Evolutionary conservation across 2,797 vertebrate genomes (phyloP), one percentile per base, ranked within the genome.

Genomic region (Pipistrellus kuhlii): DNA sequence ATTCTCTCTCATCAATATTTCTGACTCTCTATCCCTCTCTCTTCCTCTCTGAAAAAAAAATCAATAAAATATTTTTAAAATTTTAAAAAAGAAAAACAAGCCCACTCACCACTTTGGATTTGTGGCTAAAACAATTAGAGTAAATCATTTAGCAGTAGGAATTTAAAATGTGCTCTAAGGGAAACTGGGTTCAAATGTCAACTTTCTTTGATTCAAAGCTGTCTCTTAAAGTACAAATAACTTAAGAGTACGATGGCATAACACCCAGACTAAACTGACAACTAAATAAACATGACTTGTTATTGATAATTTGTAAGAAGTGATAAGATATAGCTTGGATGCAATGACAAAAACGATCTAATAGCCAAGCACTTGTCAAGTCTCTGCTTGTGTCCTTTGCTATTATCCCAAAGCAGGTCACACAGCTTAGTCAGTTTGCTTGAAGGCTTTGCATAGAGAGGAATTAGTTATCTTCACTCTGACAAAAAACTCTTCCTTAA

Each of bases 101-200:
- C n/a, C 51, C 57, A 55, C 10, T 3, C 62, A n/a, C 18, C 15
- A 76, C 12, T 71, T 91, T 88, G 78, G 5, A 88, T 80, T 85
- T 89, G 30, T 91, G 32, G 46, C 44, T 35, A 57, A 59, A 85
- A 88, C 78, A 93, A 46, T 88, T 44, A 77, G 46, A 92, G 72
- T 23, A 86, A 81, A 55, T 93, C 38, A 41, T 80, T 91, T 89
- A 93, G 76, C 3, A 76, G 15, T 71, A 64, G 32, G 14, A 55
- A 94, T 91, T 89, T 90, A 59, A 92, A 84, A 93, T 80, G 17
- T 88, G 23, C 32, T 64, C 13, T 76, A 78, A 64, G 81, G 20
- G 73, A 85, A 84, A n/a, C 21, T 90, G 21, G 44, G 3, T 82
- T 90, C 69, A 90, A 92, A 88, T 20, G 27, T 23, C 76, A 69